Percentiles rank a stretch among this genome's conserved stretches.
Conservation (phyloP, 2,113 vertebrate species). For the Crotalus horridus region DNA sequence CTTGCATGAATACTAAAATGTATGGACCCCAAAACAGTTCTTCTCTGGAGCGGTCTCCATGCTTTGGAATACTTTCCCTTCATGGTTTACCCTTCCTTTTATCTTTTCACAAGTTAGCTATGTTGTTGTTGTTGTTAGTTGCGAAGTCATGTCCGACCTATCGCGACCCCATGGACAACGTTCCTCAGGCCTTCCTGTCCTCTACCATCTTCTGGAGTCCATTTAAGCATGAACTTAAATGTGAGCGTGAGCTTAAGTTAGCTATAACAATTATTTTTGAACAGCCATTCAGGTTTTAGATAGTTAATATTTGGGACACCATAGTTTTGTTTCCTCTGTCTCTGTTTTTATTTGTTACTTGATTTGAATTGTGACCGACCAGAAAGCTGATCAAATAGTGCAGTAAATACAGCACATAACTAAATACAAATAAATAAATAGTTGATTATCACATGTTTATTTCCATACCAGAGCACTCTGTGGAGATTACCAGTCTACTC, state of each 20-base stretch:
- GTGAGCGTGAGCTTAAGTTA: neutral
- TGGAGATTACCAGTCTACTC: conserved; percentile 70
- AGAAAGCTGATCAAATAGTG: neutral
- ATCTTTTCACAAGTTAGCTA: neutral
- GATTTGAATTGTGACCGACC: neutral
- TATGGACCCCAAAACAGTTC: neutral
- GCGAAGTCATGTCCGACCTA: no score
- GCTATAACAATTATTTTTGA: neutral
- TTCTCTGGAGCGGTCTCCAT: neutral
- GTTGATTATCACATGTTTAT: neutral
- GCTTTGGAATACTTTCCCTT: neutral
- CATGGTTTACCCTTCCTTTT: neutral
- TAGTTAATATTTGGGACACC: neutral
- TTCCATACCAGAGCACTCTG: conserved; percentile 50
- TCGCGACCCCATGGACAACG: no score
- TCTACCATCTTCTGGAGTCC: no score
- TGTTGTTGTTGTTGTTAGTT: neutral
- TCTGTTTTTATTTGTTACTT: neutral
- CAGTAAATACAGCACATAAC: neutral
- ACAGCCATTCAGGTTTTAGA: neutral
- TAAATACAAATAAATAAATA: neutral
- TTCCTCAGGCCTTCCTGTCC: no score
- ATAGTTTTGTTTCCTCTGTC: neutral
- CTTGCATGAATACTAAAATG: neutral
- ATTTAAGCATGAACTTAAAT: no score